phyloP scores from a whole-genome alignment of 2,888 invertebrate species.

The Campopleginae sp. region DNA sequence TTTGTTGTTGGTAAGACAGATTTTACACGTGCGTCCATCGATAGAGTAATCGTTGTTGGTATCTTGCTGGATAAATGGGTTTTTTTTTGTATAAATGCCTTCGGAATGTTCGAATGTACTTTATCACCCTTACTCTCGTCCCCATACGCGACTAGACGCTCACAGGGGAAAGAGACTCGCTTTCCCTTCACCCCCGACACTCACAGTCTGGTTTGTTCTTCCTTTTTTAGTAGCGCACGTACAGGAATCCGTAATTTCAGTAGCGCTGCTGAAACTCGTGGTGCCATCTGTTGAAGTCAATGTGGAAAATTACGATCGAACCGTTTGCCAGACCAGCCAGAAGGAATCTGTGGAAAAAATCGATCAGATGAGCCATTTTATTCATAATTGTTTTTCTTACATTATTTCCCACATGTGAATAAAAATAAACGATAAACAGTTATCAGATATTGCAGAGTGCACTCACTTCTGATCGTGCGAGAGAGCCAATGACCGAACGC shows the following conservation, averaged over 20 bases:
- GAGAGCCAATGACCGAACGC: slow-evolving; percentile 96
- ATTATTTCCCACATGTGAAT: background rate
- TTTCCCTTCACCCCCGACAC: too few species aligned
- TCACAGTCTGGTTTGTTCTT: background rate
- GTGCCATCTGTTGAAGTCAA: slow-evolving; percentile 99
- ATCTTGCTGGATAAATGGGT: slow-evolving; percentile 7
- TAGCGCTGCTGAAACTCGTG: slow-evolving; percentile 98
- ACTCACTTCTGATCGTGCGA: slow-evolving; percentile 99
- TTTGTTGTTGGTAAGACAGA: background rate
- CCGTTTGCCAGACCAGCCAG: slow-evolving; percentile 98
- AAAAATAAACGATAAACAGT: background rate
- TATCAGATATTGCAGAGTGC: background rate
- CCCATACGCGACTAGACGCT: slow-evolving; percentile 26
- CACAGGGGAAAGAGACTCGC: background rate
- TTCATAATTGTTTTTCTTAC: background rate
- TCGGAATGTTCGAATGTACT: slow-evolving; percentile 48
- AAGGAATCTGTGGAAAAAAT: slow-evolving; percentile 91
- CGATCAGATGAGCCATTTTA: background rate
- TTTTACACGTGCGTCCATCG: background rate
- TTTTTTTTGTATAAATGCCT: background rate
- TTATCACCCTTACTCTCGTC: slow-evolving; percentile 20
- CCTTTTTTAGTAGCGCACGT: slow-evolving; percentile 66
- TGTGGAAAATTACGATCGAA: slow-evolving; percentile 99
- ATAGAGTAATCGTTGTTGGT: background rate
- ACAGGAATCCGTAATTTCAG: slow-evolving; percentile 84